Evolutionary conservation across 2,113 vertebrate genomes (phyloP), one percentile per base, ranked within the genome.

Genomic region (Anhinga anhinga): DNA sequence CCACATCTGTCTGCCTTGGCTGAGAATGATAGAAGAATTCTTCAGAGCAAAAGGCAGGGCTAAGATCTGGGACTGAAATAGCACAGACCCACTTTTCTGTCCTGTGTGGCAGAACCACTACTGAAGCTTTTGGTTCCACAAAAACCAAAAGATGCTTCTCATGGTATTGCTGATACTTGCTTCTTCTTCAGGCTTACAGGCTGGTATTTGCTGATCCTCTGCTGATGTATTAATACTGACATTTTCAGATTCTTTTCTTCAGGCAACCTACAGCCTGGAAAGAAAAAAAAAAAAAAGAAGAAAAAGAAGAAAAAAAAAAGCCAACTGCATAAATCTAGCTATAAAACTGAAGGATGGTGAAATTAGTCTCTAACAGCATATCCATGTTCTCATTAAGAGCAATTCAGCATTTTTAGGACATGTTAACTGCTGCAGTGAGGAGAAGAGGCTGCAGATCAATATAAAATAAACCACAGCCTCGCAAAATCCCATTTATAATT

Each of bases 361-460:
- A 95, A 95, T 89, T 88, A 70, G 73, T 81, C 86, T 90, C 78
- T 82, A 95, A 30, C 23, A 94, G 38, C 82, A 67, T 91, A 91
- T 77, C 74, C 66, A 42, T 70, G 66, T 91, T 92, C 81, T 94
- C 84, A 76, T 95, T 95, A 95, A 93, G 82, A 91, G 49, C 89
- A 89, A 65, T 95, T 94, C 81, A 81, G 85, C 84, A 94, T 90
- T 93, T 95, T 94, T 93, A 93, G 74, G 89, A 85, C 70, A 65
- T n/a, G 32, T 95, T 95, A 92, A 93, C 88, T 96, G 91, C 90
- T 81, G 44, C 53, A 88, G 36, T 38, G 55, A 92, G 67, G 55
- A 83, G 40, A 83, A 86, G 70, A 56, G 45, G 45, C 63, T 97
- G 63, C 74, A 88, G 84, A 94, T 88, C 86, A 66, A 91, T 90